Conservation (phyloP, 2,113 vertebrate genomes). For the Microtus pennsylvanicus region DNA sequence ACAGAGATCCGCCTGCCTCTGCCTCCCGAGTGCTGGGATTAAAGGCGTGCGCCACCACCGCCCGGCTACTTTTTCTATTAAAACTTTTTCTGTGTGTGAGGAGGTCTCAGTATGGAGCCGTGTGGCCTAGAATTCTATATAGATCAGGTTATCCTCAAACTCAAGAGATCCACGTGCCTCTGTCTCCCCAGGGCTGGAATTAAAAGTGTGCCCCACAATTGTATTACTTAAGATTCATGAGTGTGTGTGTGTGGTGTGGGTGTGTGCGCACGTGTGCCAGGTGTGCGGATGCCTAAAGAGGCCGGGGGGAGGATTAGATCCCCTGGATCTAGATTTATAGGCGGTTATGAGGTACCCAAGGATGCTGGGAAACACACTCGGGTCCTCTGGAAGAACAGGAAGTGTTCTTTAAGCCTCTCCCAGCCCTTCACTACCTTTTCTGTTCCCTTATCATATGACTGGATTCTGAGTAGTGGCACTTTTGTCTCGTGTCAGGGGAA, state of each 20-base stretch:
- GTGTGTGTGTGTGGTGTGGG: neutral
- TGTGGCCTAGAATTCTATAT: neutral
- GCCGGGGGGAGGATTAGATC: neutral
- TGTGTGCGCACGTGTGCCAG: no score
- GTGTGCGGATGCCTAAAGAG: neutral
- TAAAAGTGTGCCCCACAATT: neutral
- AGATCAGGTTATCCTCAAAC: neutral
- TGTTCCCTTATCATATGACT: neutral
- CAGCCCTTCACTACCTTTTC: neutral
- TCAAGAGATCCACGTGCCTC: neutral
- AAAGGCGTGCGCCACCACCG: no score
- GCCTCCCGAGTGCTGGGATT: no score
- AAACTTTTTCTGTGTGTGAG: neutral
- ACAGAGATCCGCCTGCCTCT: no score
- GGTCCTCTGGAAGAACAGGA: neutral
- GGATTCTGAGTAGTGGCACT: neutral
- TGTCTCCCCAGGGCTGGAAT: neutral
- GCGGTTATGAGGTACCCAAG: neutral
- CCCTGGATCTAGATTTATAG: neutral
- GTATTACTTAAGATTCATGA: neutral
- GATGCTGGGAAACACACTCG: neutral
- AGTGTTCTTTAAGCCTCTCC: neutral
- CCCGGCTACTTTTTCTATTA: neutral
- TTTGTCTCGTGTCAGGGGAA: constrained; percentile 87
- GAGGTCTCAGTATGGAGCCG: neutral